A percentile compares a stretch with the other conserved stretches of the same genome.
These are phyloP conservation scores for Oriolus oriolus DNA, from an alignment of 2,113 vertebrate genomes.

Conservation along the genomic window DNA sequence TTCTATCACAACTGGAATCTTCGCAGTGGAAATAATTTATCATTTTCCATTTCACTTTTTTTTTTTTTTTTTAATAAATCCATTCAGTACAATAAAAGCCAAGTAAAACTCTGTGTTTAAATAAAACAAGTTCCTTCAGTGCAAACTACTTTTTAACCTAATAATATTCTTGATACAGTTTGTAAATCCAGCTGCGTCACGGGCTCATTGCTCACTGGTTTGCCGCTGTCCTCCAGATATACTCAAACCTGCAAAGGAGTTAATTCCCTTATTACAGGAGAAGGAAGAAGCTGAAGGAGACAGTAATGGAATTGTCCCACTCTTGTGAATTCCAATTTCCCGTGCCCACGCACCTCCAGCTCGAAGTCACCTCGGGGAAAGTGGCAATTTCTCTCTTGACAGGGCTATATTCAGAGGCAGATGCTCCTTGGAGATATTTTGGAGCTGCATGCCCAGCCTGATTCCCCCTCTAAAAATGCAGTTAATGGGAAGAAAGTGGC, in stretches of 20 bases:
- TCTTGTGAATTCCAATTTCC: conserved; percentile 58
- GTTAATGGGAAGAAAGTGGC: not conserved
- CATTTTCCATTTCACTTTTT: conserved; percentile 29
- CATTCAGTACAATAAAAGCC: conserved; percentile 62
- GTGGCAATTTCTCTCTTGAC: conserved; percentile 58
- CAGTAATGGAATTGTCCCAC: conserved; percentile 51
- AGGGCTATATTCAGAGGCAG: not conserved
- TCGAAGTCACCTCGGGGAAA: not conserved
- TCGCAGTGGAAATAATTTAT: conserved; percentile 51
- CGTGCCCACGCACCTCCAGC: not conserved
- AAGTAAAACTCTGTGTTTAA: conserved; percentile 42
- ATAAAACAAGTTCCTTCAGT: conserved; percentile 47
- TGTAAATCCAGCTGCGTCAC: conserved; percentile 69
- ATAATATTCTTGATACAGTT: conserved; percentile 48
- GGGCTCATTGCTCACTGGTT: not conserved
- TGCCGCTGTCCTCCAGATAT: not conserved
- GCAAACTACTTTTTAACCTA: conserved; percentile 57
- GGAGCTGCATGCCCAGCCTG: not conserved
- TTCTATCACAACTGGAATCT: conserved; percentile 45
- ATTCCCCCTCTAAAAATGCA: not conserved
- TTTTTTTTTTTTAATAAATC: not conserved
- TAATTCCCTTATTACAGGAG: conserved; percentile 39
- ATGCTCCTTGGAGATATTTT: not conserved
- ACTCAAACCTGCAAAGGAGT: conserved; percentile 6
- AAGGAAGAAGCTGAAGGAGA: conserved; percentile 29